These are phyloP conservation scores for Poecile montanus DNA, from an alignment of 2,797 vertebrate species.

Conservation along the genomic window DNA sequence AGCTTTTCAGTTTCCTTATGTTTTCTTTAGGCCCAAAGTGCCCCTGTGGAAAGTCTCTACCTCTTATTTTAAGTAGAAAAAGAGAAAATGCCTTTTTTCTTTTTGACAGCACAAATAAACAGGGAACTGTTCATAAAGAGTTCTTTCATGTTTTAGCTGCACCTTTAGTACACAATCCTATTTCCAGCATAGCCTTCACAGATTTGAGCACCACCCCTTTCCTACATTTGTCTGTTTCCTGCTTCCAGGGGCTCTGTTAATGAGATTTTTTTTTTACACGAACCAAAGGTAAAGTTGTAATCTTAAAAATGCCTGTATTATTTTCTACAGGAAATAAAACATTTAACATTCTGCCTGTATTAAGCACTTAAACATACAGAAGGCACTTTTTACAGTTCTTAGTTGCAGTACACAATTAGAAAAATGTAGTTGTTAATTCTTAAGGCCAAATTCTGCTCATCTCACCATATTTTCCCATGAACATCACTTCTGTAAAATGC, in stretches of 20 bases:
- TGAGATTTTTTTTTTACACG: conserved; percentile 37
- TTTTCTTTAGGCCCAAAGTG: conserved; percentile 69
- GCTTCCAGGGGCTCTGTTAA: conserved; percentile 47
- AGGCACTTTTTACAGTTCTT: conserved; percentile 71
- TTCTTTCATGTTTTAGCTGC: conserved; percentile 26
- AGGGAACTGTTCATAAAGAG: conserved; percentile 55
- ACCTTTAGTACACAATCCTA: conserved; percentile 43
- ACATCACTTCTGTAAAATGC: background rate
- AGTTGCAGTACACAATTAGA: conserved; percentile 49
- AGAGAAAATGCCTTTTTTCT: conserved; percentile 65
- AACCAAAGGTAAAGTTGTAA: conserved; percentile 77
- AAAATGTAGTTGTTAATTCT: conserved; percentile 23
- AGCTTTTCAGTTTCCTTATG: conserved; percentile 42
- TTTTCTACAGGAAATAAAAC: conserved; percentile 46
- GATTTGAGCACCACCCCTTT: background rate
- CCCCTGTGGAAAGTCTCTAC: conserved; percentile 76
- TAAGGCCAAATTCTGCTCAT: conserved; percentile 48
- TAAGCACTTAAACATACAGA: conserved; percentile 71
- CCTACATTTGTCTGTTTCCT: conserved; percentile 63
- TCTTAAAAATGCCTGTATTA: conserved; percentile 63
- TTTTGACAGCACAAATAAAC: conserved; percentile 67
- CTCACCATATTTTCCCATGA: background rate
- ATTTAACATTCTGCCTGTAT: conserved; percentile 22
- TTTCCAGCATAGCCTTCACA: conserved; percentile 37
- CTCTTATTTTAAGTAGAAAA: conserved; percentile 75